These are phyloP conservation scores for Clarias gariepinus DNA, from an alignment of 2,113 vertebrate genomes.

Conservation along the genomic window DNA sequence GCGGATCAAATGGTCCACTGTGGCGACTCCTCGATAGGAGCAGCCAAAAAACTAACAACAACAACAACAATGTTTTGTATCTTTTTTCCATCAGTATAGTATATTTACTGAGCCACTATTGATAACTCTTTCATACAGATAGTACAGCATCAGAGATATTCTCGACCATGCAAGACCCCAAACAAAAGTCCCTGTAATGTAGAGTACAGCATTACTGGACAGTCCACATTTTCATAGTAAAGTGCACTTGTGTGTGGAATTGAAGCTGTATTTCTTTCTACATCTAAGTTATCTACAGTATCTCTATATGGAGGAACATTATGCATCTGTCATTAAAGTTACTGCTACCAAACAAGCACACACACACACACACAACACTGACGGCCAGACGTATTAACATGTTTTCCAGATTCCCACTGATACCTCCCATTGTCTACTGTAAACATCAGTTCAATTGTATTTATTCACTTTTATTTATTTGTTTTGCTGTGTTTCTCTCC, in stretches of 20 bases:
- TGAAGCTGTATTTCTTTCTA: background rate
- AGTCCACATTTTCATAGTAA: background rate
- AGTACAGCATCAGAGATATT: too few relatives aligned
- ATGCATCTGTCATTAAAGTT: background rate
- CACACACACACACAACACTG: background rate
- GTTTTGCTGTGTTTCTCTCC: too few relatives aligned
- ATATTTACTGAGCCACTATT: background rate
- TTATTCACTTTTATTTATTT: too few relatives aligned
- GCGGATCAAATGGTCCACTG: too few relatives aligned
- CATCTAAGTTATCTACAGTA: background rate
- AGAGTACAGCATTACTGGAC: background rate
- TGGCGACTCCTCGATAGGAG: too few relatives aligned
- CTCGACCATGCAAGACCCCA: constrained; percentile 4
- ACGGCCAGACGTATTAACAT: background rate
- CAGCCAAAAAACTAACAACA: too few relatives aligned
- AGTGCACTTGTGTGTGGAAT: constrained; percentile 19
- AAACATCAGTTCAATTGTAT: too few relatives aligned
- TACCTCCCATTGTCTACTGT: too few relatives aligned
- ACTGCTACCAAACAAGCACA: background rate
- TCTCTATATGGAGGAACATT: background rate
- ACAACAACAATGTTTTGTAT: too few relatives aligned
- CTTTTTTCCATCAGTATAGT: too few relatives aligned
- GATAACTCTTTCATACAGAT: background rate
- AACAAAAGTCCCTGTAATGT: constrained; percentile 4
- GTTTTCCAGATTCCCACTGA: background rate